Evolutionary conservation across 2,888 invertebrate species (phyloP), one percentile per base, ranked within the genome.

Genomic region (Amphipyra tragopoginis): DNA sequence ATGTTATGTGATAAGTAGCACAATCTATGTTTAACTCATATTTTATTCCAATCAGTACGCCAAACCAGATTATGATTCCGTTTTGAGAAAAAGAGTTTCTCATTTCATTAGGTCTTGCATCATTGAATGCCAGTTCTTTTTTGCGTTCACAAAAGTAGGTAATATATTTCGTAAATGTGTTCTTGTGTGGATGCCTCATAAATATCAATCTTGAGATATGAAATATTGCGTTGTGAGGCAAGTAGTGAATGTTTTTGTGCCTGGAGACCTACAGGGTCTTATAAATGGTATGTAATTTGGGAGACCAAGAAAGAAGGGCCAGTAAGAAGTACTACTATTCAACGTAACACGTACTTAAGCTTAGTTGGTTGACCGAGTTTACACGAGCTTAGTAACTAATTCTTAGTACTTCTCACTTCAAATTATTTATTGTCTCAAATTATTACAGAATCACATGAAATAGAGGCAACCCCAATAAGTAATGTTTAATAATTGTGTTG

Each of bases 191-290:
- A 62, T 44, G 65, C 51, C 65, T 58, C 38, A 43, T 68, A 72
- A 72, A 72, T 65, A 68, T 72, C 58, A 45, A 65, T 58, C 58
- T 39, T 50, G 9, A 21, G 58, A 65, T 34, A 65, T 57, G 58
- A 68, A 58, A 58, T 72, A 65, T 72, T 34, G 29, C 66, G 11
- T 10, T 39, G 42, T 58, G 11, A 49, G 45, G 34, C 15, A 29
- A 50, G 29, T 52, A 36, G 40, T 49, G 34, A 42, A 42, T 36
- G 43, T 53, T 71, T 64, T 65, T 65, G n/a, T 52, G 44, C 15
- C 21, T 0, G 11, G 33, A 33, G 29, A 5, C 7, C 5, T 29
- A 29, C n/a, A 36, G 7, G 34, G 21, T 34, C 14, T 60, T 49
- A 13, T 50, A 61, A 53, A 57, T 50, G 73, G 21, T 9, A 15